A percentile compares a stretch with the other conserved stretches of the same genome.
phyloP scores from a whole-genome alignment of 2,888 invertebrate genomes.

The Argyra leucocephala region DNA sequence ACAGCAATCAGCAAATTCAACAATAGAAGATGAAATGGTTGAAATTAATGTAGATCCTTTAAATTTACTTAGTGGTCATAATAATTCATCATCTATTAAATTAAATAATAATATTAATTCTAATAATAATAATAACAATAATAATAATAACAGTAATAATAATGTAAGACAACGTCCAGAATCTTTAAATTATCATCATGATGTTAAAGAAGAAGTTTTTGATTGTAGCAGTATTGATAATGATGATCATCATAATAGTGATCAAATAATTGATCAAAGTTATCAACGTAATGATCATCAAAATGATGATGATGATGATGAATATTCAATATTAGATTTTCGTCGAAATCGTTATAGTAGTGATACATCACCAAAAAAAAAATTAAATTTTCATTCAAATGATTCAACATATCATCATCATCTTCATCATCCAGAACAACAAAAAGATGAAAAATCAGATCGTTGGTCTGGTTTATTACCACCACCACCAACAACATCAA shows the following conservation, averaged over 20 bases:
- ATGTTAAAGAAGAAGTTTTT: constrained; percentile 7
- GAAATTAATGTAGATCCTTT: background rate
- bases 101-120: background rate
- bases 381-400: background rate
- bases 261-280: background rate
- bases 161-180: background rate
- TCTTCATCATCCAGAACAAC: background rate
- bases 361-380: constrained; percentile 8
- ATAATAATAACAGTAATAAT: constrained; percentile 5
- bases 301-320: background rate
- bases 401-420: background rate
- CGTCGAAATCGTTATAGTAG: background rate
- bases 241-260: background rate
- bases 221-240: constrained; percentile 2
- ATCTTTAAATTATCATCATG: background rate
- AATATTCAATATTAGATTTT: background rate
- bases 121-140: constrained; percentile 2
- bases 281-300: background rate
- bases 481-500: background rate
- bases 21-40: background rate
- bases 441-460: background rate
- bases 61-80: background rate
- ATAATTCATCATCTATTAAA: background rate
- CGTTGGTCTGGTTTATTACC: background rate
- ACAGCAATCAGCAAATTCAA: constrained; percentile 3